phyloP scores from a whole-genome alignment of 2,888 invertebrate genomes.

The Herminia tarsipennalis region DNA sequence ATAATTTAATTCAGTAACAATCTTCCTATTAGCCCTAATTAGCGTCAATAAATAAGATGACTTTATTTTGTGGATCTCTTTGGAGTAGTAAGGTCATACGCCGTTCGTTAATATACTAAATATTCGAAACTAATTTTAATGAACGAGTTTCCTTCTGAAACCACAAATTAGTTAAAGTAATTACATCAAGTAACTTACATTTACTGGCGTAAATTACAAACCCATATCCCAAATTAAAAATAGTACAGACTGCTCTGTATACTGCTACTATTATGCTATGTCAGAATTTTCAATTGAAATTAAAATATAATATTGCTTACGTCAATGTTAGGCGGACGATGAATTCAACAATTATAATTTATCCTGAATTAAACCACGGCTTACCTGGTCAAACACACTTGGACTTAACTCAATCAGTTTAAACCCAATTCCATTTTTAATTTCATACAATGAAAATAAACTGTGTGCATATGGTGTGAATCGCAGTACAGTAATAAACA shows the following conservation, averaged over 20 bases:
- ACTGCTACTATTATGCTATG: conserved; percentile 25
- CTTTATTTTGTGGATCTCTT: conserved; percentile 76
- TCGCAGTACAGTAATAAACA: too few relatives aligned
- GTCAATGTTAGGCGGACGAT: conserved; percentile 69
- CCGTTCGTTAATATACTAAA: conserved; percentile 38
- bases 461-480: too few relatives aligned
- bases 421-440: too few relatives aligned
- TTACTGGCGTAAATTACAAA: conserved; percentile 35
- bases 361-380: conserved; percentile 15
- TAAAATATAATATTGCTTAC: conserved; percentile 62
- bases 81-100: conserved; percentile 51
- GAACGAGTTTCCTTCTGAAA: conserved; percentile 27
- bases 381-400: too few relatives aligned
- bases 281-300: conserved; percentile 38
- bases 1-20: conserved; percentile 80
- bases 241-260: conserved; percentile 37
- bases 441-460: too few relatives aligned
- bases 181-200: conserved; percentile 26
- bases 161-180: conserved; percentile 32
- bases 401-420: too few relatives aligned
- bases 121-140: conserved; percentile 32
- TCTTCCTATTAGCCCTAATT: conserved; percentile 73
- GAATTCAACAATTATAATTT: conserved; percentile 28
- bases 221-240: conserved; percentile 40
- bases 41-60: conserved; percentile 82